Evolutionary conservation across 1,140 invertebrate species (phyloP).

Genomic region (Campoletis sonorensis): DNA sequence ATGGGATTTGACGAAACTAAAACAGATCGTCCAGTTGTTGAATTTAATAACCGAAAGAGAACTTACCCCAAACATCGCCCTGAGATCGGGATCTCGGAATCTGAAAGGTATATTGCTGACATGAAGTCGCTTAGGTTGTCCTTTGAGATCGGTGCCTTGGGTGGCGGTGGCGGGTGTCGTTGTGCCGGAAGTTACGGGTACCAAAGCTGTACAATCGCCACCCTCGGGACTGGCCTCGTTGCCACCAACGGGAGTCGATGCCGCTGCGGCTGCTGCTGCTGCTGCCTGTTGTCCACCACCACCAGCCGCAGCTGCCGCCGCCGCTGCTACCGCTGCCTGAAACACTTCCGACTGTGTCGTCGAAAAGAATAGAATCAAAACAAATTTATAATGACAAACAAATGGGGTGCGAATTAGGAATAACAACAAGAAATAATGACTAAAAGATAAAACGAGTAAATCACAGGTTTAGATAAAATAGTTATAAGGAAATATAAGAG

Average conservation of each 20-base stretch:
- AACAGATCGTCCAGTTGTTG: background rate
- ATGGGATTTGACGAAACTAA: background rate
- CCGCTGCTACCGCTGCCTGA: slow-evolving; percentile 73
- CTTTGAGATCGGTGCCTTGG: slow-evolving; percentile 76
- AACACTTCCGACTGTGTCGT: slow-evolving; percentile 72
- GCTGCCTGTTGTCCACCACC: slow-evolving; percentile 65
- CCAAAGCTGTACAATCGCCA: slow-evolving; percentile 64
- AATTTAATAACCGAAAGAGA: background rate
- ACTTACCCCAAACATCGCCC: slow-evolving; percentile 98
- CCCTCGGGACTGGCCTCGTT: slow-evolving; percentile 69
- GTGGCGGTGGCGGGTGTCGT: slow-evolving; percentile 74
- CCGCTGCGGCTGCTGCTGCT: too few species aligned
- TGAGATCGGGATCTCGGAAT: slow-evolving; percentile 97
- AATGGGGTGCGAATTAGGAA: background rate
- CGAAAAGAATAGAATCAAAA: slow-evolving; percentile 50
- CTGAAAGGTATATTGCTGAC: slow-evolving; percentile 99
- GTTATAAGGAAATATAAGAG: background rate
- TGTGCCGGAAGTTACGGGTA: slow-evolving; percentile 75
- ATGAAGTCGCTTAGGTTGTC: slow-evolving; percentile 91
- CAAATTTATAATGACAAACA: background rate
- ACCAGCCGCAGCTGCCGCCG: slow-evolving; percentile 69
- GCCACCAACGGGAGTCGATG: slow-evolving; percentile 62
- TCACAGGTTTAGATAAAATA: background rate
- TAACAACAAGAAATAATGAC: background rate
- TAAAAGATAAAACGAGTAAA: too few species aligned